Conservation (phyloP, 2,113 vertebrate genomes). For the Corythaixoides concolor region DNA sequence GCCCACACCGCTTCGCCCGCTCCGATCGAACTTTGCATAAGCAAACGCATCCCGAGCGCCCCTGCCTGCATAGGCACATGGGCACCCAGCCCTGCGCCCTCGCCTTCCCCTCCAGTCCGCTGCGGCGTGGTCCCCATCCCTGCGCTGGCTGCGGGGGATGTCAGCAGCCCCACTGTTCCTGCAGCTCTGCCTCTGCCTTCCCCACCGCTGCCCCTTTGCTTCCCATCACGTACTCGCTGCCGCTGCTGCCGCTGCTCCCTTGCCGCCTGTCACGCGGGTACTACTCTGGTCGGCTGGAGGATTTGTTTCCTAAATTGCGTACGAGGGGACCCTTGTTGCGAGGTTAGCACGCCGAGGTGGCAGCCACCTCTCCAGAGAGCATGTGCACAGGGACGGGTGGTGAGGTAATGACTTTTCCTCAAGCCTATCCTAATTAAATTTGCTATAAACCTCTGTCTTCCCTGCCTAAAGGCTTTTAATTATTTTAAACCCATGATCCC, state of each 20-base stretch:
- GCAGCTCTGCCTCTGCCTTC: neutral
- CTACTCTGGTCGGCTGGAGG: neutral
- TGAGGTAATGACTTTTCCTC: slow-evolving; percentile 13
- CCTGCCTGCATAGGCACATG: neutral
- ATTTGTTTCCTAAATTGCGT: neutral
- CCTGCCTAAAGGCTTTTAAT: slow-evolving; percentile 37
- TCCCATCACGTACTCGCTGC: fast-evolving
- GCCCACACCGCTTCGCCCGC: fast-evolving
- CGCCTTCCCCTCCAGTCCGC: neutral
- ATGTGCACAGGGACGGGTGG: neutral
- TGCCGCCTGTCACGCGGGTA: fast-evolving
- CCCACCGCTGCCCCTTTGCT: neutral
- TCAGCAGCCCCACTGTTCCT: neutral
- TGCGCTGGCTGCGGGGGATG: fast-evolving
- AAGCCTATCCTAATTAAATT: slow-evolving; percentile 51
- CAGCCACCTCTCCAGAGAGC: neutral
- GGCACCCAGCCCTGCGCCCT: neutral
- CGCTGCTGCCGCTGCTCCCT: neutral
- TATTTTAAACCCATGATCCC: slow-evolving; percentile 19
- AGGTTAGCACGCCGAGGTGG: neutral
- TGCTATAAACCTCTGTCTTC: neutral
- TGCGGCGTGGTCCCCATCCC: neutral
- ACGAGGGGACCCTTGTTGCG: fast-evolving
- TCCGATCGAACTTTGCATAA: neutral
- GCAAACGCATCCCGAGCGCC: fast-evolving